phyloP scores from a whole-genome alignment of 2,113 vertebrate genomes.

The Machaerirhynchus nigripectus region DNA sequence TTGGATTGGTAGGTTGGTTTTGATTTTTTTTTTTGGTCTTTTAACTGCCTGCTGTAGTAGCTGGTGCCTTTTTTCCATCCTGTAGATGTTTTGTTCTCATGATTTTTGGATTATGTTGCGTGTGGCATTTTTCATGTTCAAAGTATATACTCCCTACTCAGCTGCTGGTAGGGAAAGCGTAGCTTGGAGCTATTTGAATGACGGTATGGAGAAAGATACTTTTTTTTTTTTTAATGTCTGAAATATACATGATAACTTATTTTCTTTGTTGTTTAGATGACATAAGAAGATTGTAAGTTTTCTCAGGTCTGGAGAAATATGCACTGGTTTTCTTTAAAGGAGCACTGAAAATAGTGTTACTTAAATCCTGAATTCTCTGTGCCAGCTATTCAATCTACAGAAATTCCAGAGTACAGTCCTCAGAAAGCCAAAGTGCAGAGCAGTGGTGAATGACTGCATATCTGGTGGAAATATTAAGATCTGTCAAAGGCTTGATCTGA shows the following conservation, averaged over 20 bases:
- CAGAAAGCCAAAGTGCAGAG: neutral
- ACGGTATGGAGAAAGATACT: neutral
- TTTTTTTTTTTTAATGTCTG: neutral
- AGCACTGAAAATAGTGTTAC: neutral
- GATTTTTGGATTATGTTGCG: neutral
- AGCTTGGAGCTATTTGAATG: neutral
- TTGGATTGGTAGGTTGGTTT: constrained; percentile 43
- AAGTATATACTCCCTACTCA: neutral
- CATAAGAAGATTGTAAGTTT: neutral
- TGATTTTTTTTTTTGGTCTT: neutral
- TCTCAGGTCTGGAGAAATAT: neutral
- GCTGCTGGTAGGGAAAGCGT: neutral
- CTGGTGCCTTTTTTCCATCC: neutral
- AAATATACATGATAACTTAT: neutral
- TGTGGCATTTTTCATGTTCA: neutral
- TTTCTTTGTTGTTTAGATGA: neutral
- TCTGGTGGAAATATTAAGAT: neutral
- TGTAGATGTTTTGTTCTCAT: neutral
- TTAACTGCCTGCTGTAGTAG: neutral
- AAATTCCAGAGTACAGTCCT: neutral
- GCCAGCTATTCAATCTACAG: neutral
- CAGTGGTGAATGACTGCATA: neutral
- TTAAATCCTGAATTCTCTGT: neutral
- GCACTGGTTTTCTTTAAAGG: neutral
- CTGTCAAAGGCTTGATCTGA: neutral